phyloP scores from a whole-genome alignment of 2,797 vertebrate species.

The Microcaecilia unicolor region DNA sequence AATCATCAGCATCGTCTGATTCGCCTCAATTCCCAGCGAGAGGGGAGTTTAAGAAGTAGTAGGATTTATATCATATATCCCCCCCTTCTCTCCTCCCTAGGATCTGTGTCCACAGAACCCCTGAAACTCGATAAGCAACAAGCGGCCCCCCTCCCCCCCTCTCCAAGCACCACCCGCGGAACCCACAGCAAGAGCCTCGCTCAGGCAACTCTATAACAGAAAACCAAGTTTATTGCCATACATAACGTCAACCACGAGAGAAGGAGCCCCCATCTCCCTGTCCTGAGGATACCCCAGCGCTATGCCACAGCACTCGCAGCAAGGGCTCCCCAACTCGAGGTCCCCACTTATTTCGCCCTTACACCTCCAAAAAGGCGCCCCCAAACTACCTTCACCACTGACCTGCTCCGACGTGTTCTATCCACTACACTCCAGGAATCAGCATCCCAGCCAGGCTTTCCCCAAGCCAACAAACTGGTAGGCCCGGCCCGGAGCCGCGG shows the following conservation, averaged over 20 bases:
- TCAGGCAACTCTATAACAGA: too few relatives aligned
- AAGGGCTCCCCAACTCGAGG: too few relatives aligned
- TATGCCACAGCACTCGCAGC: neutral
- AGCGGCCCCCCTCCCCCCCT: conserved; percentile 10
- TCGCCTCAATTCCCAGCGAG: too few relatives aligned
- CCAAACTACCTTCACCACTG: neutral
- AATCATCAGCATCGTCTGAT: too few relatives aligned
- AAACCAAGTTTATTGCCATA: too few relatives aligned
- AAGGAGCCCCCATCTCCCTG: neutral
- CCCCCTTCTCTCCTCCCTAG: too few relatives aligned
- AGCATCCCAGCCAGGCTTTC: conserved; percentile 30
- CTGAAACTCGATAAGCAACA: too few relatives aligned
- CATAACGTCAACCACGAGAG: too few relatives aligned
- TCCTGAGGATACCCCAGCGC: too few relatives aligned
- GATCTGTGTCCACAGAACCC: conserved; percentile 11
- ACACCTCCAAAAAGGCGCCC: neutral
- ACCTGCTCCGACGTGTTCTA: neutral
- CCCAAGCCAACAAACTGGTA: conserved; percentile 36
- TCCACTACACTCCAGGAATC: neutral
- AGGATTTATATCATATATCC: too few relatives aligned
- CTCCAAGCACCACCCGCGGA: too few relatives aligned
- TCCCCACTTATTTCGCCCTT: neutral
- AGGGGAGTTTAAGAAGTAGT: too few relatives aligned
- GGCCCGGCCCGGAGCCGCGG: conserved; percentile 83
- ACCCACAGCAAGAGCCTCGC: conserved; percentile 15